phyloP scores from a whole-genome alignment of 2,888 invertebrate genomes.

The Parelbella ahira region DNA sequence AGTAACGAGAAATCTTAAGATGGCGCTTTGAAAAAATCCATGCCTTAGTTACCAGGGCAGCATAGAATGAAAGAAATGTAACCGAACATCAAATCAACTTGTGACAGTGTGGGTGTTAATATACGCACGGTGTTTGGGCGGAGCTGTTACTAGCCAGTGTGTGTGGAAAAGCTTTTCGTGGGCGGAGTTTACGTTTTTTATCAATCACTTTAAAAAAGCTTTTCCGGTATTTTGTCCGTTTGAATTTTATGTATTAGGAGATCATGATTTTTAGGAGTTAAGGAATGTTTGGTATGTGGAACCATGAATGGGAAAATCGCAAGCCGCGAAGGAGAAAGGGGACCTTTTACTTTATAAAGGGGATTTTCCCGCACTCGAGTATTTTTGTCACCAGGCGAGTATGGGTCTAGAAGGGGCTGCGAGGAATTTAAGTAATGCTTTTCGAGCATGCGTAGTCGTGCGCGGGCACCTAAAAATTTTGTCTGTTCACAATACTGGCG shows the following conservation, averaged over 20 bases:
- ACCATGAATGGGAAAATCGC: slow-evolving; percentile 31
- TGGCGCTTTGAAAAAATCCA: too few relatives aligned
- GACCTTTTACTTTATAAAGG: slow-evolving; percentile 55
- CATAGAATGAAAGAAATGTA: too few relatives aligned
- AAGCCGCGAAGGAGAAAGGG: slow-evolving; percentile 33
- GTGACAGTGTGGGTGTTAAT: not conserved
- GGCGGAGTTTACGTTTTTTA: slow-evolving; percentile 35
- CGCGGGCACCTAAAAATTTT: not conserved
- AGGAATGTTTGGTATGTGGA: slow-evolving; percentile 55
- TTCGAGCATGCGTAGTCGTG: slow-evolving; percentile 30
- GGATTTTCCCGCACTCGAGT: slow-evolving; percentile 78
- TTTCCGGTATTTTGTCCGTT: slow-evolving; percentile 63
- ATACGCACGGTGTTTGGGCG: slow-evolving; percentile 10
- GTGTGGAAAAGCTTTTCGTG: slow-evolving; percentile 22
- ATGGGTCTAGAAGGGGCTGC: slow-evolving; percentile 39
- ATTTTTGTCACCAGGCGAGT: slow-evolving; percentile 68
- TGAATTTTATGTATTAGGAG: slow-evolving; percentile 72
- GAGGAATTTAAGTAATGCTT: slow-evolving; percentile 45
- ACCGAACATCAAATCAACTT: too few relatives aligned
- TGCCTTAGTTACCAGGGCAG: too few relatives aligned
- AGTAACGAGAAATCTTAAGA: too few relatives aligned
- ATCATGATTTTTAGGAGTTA: slow-evolving; percentile 45
- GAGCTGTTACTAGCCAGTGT: slow-evolving; percentile 28
- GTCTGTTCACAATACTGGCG: slow-evolving; percentile 11
- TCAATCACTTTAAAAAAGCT: slow-evolving; percentile 53